Evolutionary conservation across 2,113 vertebrate species (phyloP).

Genomic region (Oenanthe oenanthe): DNA sequence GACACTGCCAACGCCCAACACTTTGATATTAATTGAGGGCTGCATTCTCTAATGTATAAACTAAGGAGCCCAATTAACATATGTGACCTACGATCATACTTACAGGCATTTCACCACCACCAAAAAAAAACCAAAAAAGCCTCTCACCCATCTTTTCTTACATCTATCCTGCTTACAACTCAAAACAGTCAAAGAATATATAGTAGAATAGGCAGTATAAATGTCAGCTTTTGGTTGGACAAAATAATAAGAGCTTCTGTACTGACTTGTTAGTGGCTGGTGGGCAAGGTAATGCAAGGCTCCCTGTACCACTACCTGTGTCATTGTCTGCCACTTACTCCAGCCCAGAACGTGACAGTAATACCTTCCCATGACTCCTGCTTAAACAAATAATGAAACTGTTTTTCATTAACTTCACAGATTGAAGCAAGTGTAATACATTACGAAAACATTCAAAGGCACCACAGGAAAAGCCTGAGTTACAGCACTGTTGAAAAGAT

Average conservation of each 20-base stretch:
- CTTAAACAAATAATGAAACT: background rate
- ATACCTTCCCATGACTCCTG: background rate
- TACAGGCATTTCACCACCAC: background rate
- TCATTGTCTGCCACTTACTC: background rate
- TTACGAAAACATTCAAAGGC: background rate
- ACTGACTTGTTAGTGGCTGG: background rate
- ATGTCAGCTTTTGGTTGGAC: background rate
- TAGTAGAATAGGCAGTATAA: background rate
- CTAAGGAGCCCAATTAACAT: background rate
- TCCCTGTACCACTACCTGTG: background rate
- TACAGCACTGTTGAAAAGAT: background rate
- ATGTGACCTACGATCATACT: background rate
- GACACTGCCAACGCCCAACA: background rate
- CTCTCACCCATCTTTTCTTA: background rate
- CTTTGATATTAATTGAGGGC: background rate
- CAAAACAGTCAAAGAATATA: background rate
- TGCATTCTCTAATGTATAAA: conserved; percentile 5
- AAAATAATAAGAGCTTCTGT: background rate
- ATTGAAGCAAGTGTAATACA: background rate
- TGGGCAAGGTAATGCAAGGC: background rate
- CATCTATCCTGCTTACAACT: background rate
- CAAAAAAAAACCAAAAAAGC: background rate
- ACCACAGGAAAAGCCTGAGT: background rate
- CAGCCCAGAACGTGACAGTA: background rate
- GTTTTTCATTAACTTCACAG: background rate